phyloP scores from a whole-genome alignment of 2,888 invertebrate species.

The Dermolepida albohirtum region DNA sequence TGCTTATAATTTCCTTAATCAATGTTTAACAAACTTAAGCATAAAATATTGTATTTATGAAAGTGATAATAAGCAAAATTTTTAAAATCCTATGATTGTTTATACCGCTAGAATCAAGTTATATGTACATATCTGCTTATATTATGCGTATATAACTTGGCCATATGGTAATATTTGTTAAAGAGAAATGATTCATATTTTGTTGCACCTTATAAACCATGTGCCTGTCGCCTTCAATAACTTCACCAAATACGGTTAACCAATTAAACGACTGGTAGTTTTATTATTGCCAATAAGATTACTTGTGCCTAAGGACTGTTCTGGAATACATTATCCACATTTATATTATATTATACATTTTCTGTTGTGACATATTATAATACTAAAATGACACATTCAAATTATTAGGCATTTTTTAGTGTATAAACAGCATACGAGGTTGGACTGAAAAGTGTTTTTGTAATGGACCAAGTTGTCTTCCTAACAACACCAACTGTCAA shows the following conservation, averaged over 20 bases:
- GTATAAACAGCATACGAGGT: no score
- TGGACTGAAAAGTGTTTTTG: no score
- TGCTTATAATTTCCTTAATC: neutral
- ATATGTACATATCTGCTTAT: conserved; percentile 17
- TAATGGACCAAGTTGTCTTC: no score
- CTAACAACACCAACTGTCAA: no score
- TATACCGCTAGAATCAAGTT: neutral
- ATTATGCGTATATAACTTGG: conserved; percentile 6
- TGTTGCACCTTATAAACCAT: conserved; percentile 31
- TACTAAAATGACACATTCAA: no score
- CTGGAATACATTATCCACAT: no score
- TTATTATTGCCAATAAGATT: conserved; percentile 7
- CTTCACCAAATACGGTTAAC: conserved; percentile 39
- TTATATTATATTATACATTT: no score
- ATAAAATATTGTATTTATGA: conserved; percentile 14
- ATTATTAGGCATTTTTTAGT: no score
- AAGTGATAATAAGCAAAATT: no score
- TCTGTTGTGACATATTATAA: no score
- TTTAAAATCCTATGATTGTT: no score
- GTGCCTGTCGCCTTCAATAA: conserved; percentile 22
- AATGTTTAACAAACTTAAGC: conserved; percentile 14
- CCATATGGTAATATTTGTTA: conserved; percentile 30
- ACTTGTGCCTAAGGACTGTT: neutral
- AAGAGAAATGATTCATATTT: conserved; percentile 35
- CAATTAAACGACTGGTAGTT: conserved; percentile 13